Conservation (phyloP, 2,888 invertebrate genomes). For the Carabus problematicus region DNA sequence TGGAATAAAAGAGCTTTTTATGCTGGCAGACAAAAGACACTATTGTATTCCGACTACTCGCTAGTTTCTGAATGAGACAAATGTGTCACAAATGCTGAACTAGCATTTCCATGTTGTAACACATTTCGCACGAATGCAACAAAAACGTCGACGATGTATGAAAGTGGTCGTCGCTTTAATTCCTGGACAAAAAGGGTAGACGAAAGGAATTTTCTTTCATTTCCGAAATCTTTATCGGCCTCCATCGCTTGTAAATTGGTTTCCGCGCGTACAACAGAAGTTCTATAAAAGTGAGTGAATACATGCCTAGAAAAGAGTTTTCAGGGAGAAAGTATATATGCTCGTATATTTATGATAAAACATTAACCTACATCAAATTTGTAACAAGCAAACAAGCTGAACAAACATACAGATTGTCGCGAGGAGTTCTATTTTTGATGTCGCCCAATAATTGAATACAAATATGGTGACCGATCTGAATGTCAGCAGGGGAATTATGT, state of each 20-base stretch:
- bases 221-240: slow-evolving; percentile 38
- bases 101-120: too few species aligned
- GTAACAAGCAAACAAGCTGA: not conserved
- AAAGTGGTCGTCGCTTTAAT: slow-evolving; percentile 20
- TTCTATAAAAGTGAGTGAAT: slow-evolving; percentile 26
- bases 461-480: not conserved
- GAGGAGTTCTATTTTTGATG: not conserved
- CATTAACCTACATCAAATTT: not conserved
- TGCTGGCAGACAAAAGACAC: too few species aligned
- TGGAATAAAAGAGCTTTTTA: too few species aligned
- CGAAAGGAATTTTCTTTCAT: slow-evolving; percentile 29
- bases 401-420: not conserved
- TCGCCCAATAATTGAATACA: slow-evolving; percentile 8
- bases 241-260: slow-evolving; percentile 38
- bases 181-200: slow-evolving; percentile 24
- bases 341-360: not conserved
- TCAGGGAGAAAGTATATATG: slow-evolving; percentile 3
- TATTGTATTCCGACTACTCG: too few species aligned
- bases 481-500: slow-evolving; percentile 6
- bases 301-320: slow-evolving; percentile 15
- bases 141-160: too few species aligned
- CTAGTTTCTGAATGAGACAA: too few species aligned
- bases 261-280: slow-evolving; percentile 32
- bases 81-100: too few species aligned
- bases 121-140: too few species aligned